Base-by-base conservation (phyloP, 2,797 vertebrate species). In the Lithobates sylvaticus region DNA sequence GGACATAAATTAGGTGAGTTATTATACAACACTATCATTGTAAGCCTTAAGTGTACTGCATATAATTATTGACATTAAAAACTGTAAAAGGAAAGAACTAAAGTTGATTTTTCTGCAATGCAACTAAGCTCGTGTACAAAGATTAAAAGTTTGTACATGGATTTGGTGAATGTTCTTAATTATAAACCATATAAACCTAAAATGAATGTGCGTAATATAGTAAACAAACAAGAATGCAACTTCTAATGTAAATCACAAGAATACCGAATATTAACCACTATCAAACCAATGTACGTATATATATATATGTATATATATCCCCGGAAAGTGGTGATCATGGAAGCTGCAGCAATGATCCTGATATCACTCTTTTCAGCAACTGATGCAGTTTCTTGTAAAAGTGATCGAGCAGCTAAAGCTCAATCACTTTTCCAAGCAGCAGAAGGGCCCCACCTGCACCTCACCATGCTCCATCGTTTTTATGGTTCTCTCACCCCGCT, bases 1-100 rank as follows among this genome's bases (percentile, higher is more conserved):
- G 64, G 76, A 84, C 61, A 84, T 84, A 70, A 77, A 84, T 70
- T 84, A 77, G 44, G 64, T 76, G 75, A 50, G 36, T 58, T 61
- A 76, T 69, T 54, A 70, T 77, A 54, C 50, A 84, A 77, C 21
- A 26, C 42, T 77, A n/a, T 70, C 50, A 70, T 70, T 50, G 42
- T 34, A 29, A 69, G 65, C n/a, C 32, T 29, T 84, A 76, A 76
- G 26, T 36, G 29, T 42, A 70, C 74, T 76, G 36, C 29, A 70
- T 47, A 26, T 77, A 77, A 84, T 84, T 23, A 77, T 65, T 77
- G 74, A 65, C 76, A 42, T 27, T 58, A 81, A 83, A 36, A 76
- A 34, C 15, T 27, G 13, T 65, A 83, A 67, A 68, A 68, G 13
- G 23, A 54, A 74, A 44, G n/a, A 74, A 83, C 27, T 29, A 15